These are phyloP conservation scores for Samia ricini DNA, from an alignment of 1,140 invertebrate species.

Conservation along the genomic window DNA sequence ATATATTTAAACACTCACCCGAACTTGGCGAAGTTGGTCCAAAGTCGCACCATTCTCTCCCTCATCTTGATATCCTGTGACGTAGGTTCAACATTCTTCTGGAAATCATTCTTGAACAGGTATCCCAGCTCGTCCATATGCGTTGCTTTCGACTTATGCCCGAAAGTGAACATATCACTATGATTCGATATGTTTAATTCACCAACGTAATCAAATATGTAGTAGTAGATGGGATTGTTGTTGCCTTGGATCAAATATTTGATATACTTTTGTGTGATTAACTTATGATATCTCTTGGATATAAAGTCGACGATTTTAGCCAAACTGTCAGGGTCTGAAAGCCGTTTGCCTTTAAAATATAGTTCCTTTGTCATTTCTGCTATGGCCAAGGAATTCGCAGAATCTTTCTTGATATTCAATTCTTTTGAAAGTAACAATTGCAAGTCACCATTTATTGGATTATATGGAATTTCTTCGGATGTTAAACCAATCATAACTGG, in stretches of 20 bases:
- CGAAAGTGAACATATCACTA: constrained; percentile 26
- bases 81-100: constrained; percentile 43
- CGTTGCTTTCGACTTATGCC: constrained; percentile 35
- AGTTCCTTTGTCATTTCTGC: constrained; percentile 52
- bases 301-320: constrained; percentile 51
- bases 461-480: constrained; percentile 43
- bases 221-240: constrained; percentile 68
- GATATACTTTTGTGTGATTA: constrained; percentile 54
- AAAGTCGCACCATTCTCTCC: constrained; percentile 69
- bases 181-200: constrained; percentile 50
- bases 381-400: constrained; percentile 46
- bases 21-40: constrained; percentile 78
- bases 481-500: constrained; percentile 62
- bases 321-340: constrained; percentile 33
- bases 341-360: constrained; percentile 61
- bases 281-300: constrained; percentile 54
- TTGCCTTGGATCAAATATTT: constrained; percentile 50
- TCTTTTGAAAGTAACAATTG: constrained; percentile 56
- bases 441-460: constrained; percentile 49
- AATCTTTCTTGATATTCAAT: constrained; percentile 49
- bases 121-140: constrained; percentile 71
- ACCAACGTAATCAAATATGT: constrained; percentile 69
- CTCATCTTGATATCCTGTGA: constrained; percentile 53
- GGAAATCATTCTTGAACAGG: constrained; percentile 55
- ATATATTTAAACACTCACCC: constrained; percentile 58